Percentiles rank a stretch among this genome's conserved stretches.
Evolutionary conservation across 2,888 invertebrate species (phyloP).

Genomic region (Anodontia alba): DNA sequence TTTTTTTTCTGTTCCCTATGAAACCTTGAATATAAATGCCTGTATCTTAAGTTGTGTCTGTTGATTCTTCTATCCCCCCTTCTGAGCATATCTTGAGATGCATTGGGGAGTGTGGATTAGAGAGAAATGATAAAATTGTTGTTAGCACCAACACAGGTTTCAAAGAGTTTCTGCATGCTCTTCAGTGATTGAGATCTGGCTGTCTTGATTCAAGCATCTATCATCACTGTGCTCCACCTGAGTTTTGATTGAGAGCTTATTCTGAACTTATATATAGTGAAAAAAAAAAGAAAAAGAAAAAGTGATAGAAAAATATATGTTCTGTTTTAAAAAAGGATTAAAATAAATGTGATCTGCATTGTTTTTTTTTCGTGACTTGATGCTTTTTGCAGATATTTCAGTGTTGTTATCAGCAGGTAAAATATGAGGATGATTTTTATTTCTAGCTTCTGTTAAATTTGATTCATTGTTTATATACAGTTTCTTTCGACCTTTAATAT

Average conservation of each 20-base stretch:
- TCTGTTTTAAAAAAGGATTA: not conserved
- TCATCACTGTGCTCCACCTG: not conserved
- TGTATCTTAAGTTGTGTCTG: not conserved
- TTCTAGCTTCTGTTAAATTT: no score
- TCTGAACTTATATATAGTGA: not conserved
- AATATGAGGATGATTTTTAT: no score
- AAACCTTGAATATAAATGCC: not conserved
- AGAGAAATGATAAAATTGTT: slow-evolving; percentile 7
- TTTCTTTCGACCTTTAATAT: no score
- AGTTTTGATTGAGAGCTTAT: not conserved
- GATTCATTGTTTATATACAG: no score
- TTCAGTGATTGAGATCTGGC: not conserved
- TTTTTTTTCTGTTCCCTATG: not conserved
- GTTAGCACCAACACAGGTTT: not conserved
- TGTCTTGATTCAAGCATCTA: not conserved
- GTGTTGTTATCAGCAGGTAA: not conserved
- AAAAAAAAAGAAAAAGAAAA: not conserved
- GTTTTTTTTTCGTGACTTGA: not conserved
- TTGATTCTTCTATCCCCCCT: not conserved
- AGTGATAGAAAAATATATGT: not conserved
- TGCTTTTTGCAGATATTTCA: not conserved
- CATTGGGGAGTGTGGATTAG: not conserved
- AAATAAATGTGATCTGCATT: not conserved
- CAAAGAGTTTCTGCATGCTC: not conserved
- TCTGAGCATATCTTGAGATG: not conserved